phyloP scores from a whole-genome alignment of 2,888 invertebrate species.

The Macaria notata region DNA sequence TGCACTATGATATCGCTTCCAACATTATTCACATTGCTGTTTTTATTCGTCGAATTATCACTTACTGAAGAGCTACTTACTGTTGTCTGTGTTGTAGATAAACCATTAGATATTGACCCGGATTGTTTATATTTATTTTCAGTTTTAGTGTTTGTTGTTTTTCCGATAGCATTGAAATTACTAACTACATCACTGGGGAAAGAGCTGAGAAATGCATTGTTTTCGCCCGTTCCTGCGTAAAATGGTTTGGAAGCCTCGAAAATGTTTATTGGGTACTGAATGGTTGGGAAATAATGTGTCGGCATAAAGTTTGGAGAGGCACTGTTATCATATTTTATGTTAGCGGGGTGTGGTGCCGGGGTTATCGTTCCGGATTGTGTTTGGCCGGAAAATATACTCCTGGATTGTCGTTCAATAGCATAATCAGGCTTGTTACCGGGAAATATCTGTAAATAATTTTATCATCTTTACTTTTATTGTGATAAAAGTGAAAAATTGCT shows the following conservation, averaged over 20 bases:
- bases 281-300: slow-evolving; percentile 44
- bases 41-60: no score
- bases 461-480: no score
- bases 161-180: slow-evolving; percentile 37
- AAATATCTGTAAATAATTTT: not conserved
- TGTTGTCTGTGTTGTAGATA: no score
- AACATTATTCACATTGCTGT: no score
- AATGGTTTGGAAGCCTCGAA: slow-evolving; percentile 54
- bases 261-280: slow-evolving; percentile 50
- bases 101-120: no score
- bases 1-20: no score
- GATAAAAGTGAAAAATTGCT: no score
- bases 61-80: no score
- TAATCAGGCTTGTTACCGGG: slow-evolving; percentile 29
- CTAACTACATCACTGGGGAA: slow-evolving; percentile 48
- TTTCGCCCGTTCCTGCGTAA: slow-evolving; percentile 42
- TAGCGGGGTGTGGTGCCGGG: slow-evolving; percentile 38
- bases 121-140: no score
- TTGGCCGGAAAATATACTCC: slow-evolving; percentile 32
- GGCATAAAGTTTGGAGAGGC: slow-evolving; percentile 19
- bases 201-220: slow-evolving; percentile 41
- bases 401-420: slow-evolving; percentile 21
- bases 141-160: not conserved
- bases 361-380: slow-evolving; percentile 30
- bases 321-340: slow-evolving; percentile 30